Percentiles rank a stretch among this genome's conserved stretches.
phyloP scores from a whole-genome alignment of 2,113 vertebrate species.

The Stegastes partitus region DNA sequence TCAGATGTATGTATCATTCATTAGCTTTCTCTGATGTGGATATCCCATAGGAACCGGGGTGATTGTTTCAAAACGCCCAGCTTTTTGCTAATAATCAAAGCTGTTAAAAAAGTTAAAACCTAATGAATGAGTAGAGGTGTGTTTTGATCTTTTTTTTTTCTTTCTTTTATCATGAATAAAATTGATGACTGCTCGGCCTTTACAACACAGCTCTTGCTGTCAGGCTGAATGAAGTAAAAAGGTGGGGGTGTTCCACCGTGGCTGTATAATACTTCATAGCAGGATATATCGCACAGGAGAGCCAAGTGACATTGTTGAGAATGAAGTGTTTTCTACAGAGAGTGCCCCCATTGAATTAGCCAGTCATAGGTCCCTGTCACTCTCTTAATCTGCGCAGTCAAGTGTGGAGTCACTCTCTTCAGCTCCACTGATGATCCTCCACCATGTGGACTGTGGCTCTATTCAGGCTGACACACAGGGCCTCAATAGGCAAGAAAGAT shows the following conservation, averaged over 20 bases:
- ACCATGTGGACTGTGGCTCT: conserved; percentile 66
- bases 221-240: conserved; percentile 56
- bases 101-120: conserved; percentile 64
- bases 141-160: conserved; percentile 56
- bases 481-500: conserved; percentile 68
- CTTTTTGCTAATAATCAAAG: conserved; percentile 75
- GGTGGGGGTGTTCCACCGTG: conserved; percentile 31
- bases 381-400: conserved; percentile 80
- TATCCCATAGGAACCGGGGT: conserved; percentile 41
- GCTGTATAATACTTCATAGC: conserved; percentile 55
- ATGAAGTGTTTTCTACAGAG: conserved; percentile 78
- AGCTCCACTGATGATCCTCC: conserved; percentile 77
- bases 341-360: conserved; percentile 79
- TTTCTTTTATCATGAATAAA: conserved; percentile 12
- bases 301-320: conserved; percentile 72
- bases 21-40: conserved; percentile 64
- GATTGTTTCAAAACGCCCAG: conserved; percentile 60
- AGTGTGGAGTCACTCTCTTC: conserved; percentile 77
- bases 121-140: conserved; percentile 67
- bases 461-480: conserved; percentile 72
- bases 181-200: conserved; percentile 48
- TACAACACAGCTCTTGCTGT: conserved; percentile 38
- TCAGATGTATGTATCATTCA: conserved; percentile 76
- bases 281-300: conserved; percentile 63
- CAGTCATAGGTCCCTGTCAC: conserved; percentile 80